These are phyloP conservation scores for Rhabdophis nuchalis DNA, from an alignment of 2,797 vertebrate species.

Conservation along the genomic window DNA sequence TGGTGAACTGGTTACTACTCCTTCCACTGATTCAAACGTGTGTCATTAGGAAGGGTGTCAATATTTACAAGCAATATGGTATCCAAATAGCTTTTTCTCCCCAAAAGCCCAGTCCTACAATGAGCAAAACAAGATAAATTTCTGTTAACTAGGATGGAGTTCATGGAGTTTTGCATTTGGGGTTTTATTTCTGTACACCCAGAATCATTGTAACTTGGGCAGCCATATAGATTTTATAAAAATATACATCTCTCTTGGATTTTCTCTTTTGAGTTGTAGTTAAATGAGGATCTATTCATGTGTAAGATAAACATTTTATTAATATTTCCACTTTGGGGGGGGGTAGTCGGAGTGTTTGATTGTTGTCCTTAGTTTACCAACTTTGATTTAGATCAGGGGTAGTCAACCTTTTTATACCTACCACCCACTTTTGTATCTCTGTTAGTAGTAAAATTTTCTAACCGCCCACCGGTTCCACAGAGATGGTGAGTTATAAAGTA, in stretches of 20 bases:
- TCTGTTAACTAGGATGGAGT: neutral
- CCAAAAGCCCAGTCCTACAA: neutral
- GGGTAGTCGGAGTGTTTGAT: neutral
- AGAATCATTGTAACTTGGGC: neutral
- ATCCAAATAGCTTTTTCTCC: neutral
- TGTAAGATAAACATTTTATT: neutral
- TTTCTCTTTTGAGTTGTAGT: too few species aligned
- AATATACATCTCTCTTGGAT: neutral
- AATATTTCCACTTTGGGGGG: neutral
- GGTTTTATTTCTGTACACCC: neutral
- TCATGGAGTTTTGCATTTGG: neutral
- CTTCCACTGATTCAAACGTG: neutral
- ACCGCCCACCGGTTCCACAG: too few species aligned
- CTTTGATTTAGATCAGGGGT: neutral
- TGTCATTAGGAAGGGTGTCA: neutral
- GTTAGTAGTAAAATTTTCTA: too few species aligned
- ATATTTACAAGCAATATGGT: too few species aligned
- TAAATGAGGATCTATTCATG: neutral
- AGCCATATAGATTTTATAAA: neutral
- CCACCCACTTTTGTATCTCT: too few species aligned
- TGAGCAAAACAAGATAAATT: neutral
- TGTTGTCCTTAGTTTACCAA: neutral
- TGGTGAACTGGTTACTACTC: neutral
- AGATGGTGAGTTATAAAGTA: too few species aligned
- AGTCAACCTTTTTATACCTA: too few species aligned